Evolutionary conservation across 1,140 invertebrate genomes (phyloP).

Genomic region (Achatina immaculata): DNA sequence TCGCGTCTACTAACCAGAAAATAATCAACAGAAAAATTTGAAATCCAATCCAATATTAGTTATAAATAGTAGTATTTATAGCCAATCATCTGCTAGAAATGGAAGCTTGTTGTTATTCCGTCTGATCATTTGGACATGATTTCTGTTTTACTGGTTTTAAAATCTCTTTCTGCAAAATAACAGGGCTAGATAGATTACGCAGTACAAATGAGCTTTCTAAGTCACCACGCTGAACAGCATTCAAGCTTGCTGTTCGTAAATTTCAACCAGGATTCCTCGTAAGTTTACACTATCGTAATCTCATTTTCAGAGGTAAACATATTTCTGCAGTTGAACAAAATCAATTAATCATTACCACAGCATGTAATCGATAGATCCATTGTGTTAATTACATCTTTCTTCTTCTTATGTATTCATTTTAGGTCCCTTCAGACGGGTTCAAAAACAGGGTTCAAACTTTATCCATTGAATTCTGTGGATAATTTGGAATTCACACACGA

Average conservation of each 20-base stretch:
- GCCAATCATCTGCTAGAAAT: conserved; percentile 1
- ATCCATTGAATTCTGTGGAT: conserved; percentile 87
- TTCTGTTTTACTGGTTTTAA: no score
- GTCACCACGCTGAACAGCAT: conserved; percentile 75
- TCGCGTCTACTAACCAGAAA: no score
- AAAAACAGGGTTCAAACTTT: conserved; percentile 88
- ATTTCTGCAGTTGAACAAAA: no score
- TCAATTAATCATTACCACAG: no score
- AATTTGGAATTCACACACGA: conserved; percentile 89
- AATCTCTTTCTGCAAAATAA: no score
- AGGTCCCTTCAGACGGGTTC: conserved; percentile 94
- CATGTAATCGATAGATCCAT: no score
- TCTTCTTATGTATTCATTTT: conserved; percentile 37
- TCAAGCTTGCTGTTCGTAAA: conserved; percentile 83
- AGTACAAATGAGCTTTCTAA: conserved; percentile 79
- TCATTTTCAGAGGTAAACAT: no score
- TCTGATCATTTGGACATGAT: background rate
- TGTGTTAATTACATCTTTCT: no score
- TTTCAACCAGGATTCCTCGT: conserved; percentile 96
- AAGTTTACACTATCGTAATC: conserved; percentile 74
- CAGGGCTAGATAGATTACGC: background rate
- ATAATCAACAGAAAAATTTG: background rate
- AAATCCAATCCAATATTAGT: background rate
- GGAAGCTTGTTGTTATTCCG: conserved; percentile 12
- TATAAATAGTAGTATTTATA: background rate